Percentiles rank a stretch among this genome's conserved stretches.
Evolutionary conservation across 2,888 invertebrate genomes (phyloP).

Genomic region (Drosophila longiperda): DNA sequence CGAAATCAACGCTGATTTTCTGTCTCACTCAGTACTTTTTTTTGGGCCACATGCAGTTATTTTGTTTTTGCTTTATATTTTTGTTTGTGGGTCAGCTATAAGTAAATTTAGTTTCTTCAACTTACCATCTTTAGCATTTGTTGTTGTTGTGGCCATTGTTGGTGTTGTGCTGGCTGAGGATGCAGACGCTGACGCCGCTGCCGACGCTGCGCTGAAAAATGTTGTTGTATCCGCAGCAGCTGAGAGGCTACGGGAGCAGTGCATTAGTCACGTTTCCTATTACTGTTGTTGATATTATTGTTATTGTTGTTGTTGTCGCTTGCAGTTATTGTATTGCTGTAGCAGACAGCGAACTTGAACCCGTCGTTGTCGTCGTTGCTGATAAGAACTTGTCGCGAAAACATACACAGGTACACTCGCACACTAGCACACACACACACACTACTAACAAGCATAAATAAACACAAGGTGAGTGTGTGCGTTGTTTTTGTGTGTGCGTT

Average conservation of each 20-base stretch:
- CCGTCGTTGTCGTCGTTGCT: conserved; percentile 26
- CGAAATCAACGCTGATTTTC: background rate
- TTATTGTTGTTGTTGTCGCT: conserved; percentile 12
- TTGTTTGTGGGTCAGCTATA: conserved; percentile 33
- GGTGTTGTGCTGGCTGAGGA: conserved; percentile 75
- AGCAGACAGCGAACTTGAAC: conserved; percentile 50
- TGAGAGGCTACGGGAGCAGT: conserved; percentile 91
- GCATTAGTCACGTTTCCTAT: conserved; percentile 86
- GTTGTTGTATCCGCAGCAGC: conserved; percentile 88
- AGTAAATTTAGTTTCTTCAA: conserved; percentile 12
- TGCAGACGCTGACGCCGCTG: conserved; percentile 52
- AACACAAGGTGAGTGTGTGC: conserved; percentile 16
- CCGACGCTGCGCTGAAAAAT: conserved; percentile 83
- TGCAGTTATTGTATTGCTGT: conserved; percentile 7
- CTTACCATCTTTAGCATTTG: conserved; percentile 91
- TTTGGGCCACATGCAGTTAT: conserved; percentile 3
- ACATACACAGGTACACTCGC: conserved; percentile 10
- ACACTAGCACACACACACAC: conserved; percentile 12
- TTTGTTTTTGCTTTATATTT: conserved; percentile 4
- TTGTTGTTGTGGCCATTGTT: conserved; percentile 74
- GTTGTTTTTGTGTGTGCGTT: conserved; percentile 16
- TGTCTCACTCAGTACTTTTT: background rate
- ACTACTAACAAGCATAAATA: conserved; percentile 15
- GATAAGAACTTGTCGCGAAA: conserved; percentile 57
- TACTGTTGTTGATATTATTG: conserved; percentile 24